phyloP scores from a whole-genome alignment of 2,113 vertebrate genomes.

The Corynorhinus townsendii region DNA sequence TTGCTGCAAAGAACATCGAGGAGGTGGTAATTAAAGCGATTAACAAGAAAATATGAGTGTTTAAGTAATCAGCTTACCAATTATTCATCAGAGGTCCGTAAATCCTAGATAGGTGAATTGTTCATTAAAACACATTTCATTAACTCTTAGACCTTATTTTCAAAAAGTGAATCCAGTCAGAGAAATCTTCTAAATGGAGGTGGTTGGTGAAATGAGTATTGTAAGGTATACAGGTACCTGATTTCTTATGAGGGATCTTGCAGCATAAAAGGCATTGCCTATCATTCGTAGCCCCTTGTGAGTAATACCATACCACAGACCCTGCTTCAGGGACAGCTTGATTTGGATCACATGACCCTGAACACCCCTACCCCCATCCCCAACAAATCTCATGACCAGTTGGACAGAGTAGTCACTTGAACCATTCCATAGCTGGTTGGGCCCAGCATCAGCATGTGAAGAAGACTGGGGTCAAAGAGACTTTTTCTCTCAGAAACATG shows the following conservation, averaged over 20 bases:
- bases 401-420: neutral
- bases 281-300: neutral
- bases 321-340: neutral
- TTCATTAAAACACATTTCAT: slow-evolving; percentile 47
- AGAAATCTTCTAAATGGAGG: neutral
- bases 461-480: fast-evolving
- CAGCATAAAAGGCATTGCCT: no score
- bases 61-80: slow-evolving; percentile 58
- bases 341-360: neutral
- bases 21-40: slow-evolving; percentile 74
- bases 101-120: slow-evolving; percentile 50
- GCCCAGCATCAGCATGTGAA: fast-evolving
- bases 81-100: slow-evolving; percentile 71
- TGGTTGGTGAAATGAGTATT: neutral
- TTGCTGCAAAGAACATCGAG: slow-evolving; percentile 44
- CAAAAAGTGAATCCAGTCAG: slow-evolving; percentile 4
- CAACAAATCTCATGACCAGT: neutral
- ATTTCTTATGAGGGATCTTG: neutral
- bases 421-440: neutral
- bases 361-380: fast-evolving
- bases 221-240: neutral
- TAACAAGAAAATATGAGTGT: slow-evolving; percentile 35
- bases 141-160: slow-evolving; percentile 47
- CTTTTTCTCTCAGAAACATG: neutral
- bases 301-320: fast-evolving